Base-by-base conservation (phyloP, 2,113 vertebrate species). In the Bos indicus region DNA sequence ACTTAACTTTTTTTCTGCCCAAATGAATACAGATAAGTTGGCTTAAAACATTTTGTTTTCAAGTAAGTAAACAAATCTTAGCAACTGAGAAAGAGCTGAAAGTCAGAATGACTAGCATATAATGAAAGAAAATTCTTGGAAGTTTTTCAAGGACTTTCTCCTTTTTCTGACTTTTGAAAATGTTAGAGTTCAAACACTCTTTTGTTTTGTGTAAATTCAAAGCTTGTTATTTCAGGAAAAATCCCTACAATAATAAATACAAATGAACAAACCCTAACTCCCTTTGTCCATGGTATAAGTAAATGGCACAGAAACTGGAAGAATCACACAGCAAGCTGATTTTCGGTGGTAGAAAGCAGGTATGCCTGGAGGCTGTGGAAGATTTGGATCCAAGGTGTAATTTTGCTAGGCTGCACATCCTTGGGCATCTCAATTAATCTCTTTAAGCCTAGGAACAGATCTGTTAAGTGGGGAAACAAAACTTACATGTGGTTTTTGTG, bases 41-140 rank as follows among this genome's bases (percentile, higher is more conserved):
- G 25, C 54, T 93, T 88, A 71, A 92, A 90, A 82, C 25, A 25
- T 71, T 71, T 94, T 91, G 52, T 82, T 92, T 93, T 74, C 46
- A 89, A 60, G 26, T 88, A 83, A 95, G 46, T 48, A 93, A 95
- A 85, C 7, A 92, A 88, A 93, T 86, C n/a, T 82, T 90, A 59
- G 43, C 86, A 83, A 91, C 5, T 33, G 33, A 64, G 26, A 88
- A 88, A 23, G 17, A 84, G 9, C 19, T 56, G 40, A 93, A 91
- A 52, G 15, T 95, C 88, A 95, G 60, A 88, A 95, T 56, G 83
- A 28, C 28, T 43, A 60, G 78, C 4, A 23, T 6, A 2, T 21
- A 33, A n/a, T 6, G 15, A 85, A 43, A 94, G 56, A 81, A 92
- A 95, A 85, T 6, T 74, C 46, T 26, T 19, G 25, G 46, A 93